Base-by-base conservation (phyloP, 2,113 vertebrate genomes). In the Pimephales promelas region DNA sequence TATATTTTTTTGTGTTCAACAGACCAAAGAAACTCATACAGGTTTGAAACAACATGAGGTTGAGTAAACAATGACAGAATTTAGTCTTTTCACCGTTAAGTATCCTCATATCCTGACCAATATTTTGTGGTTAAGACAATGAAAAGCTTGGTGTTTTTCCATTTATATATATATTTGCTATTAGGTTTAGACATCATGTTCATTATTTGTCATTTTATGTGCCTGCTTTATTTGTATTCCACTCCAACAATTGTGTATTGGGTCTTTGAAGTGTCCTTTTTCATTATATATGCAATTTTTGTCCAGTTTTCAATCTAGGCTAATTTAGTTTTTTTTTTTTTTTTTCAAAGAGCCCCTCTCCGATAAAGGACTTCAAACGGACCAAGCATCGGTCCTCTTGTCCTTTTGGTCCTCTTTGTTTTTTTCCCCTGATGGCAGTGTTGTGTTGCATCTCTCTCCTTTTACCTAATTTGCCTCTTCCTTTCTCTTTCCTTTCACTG, bases 181-280 rank as follows among this genome's bases (percentile, higher is more conserved):
- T 22, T 54, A 54, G 18, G 7, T 20, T 70, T 68, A 10, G 40
- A 40, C n/a, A 40, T n/a, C 36, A 40, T 71, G 14, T 78, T 59
- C 13, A 78, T 78, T 59, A 40, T 78, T 77, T 6, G 13, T 59
- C 6, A 43, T 52, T 40, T 78, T 24, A 62, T 62, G 9, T 45
- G 2, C 20, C 34, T 26, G 7, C 56, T 45, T 78, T 56, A 59
- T 78, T 78, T 78, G 34, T 45, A 26, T 78, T 61, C 36, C 34
- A 45, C 5, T n/a, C 2, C 24, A 52, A 31, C 24, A 31, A 73
- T 36, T 59, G 75, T 57, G 8, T 77, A 57, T 26, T 20, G 76
- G 7, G 77, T 66, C 61, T 66, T 80, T 80, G 78, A 80, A 66
- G 78, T 59, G 22, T 80, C 59, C n/a, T 8, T 34, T 26, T 80